Base-by-base conservation (phyloP, 2,888 invertebrate species). In the Adineta ricciae region DNA sequence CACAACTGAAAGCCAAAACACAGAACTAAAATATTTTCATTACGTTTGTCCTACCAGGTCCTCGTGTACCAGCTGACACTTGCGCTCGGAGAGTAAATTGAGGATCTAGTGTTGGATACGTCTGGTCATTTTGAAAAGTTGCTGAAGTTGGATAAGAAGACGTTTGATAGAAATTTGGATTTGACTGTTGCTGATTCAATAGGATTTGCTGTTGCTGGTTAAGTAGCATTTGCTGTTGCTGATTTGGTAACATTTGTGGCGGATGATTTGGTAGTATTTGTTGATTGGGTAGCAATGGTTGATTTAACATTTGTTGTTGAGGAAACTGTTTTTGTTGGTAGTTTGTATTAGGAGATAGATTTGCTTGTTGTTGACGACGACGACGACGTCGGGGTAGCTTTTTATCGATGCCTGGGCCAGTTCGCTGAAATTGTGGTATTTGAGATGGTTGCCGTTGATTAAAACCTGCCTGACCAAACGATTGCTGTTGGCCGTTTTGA, bases 91-190 rank as follows among this genome's bases (percentile, higher is more conserved):
- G 24, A 49, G 56, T 64, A 85, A 72, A 85, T 73, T 56, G 38
- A 5, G 83, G 54, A 64, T 85, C 83, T 73, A 84, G 32, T 9
- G 85, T 84, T 8, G 83, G 78, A 49, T 85, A 85, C 27, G 41
- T 24, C 50, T 84, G 85, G n/a, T 32, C 52, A 49, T 78, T 54
- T 82, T 85, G 84, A 84, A 85, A 85, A 2, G 54, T 21, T 19
- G 83, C 27, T 3, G 72, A 50, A 36, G 50, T 27, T 32, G 72
- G 84, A n/a, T 82, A 73, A 2, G 84, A 49, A 11, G 41, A 38
- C 38, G 41, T 83, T 54, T 56, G 56, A 27, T 78, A 41, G 41
- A 24, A 38, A 46, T 84, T 84, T 38, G 64, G 82, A 46, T 36
- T 83, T 24, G 27, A 24, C 46, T 83, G 54, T 36, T 56, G 32